phyloP scores from a whole-genome alignment of 2,113 vertebrate genomes.

The Gulo gulo region DNA sequence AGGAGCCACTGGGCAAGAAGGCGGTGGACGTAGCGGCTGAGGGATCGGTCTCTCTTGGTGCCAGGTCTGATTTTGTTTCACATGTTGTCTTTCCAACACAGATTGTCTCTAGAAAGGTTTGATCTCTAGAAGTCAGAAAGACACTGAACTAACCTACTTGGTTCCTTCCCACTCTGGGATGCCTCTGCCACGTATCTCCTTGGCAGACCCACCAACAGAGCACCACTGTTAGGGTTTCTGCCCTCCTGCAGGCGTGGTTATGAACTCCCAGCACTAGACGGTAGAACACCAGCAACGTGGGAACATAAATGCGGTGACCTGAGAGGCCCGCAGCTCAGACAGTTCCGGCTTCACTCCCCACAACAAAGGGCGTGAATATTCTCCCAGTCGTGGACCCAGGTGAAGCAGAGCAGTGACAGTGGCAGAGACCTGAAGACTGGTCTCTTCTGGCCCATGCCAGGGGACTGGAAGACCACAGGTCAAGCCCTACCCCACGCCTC shows the following conservation, averaged over 20 bases:
- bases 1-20: not conserved
- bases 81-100: not conserved
- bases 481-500: not conserved
- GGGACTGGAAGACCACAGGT: not conserved
- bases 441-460: not conserved
- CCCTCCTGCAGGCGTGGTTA: not conserved
- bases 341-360: not conserved
- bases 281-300: not conserved
- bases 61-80: not conserved
- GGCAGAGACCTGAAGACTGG: not conserved
- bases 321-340: not conserved
- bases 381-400: not conserved
- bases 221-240: not conserved
- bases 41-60: fast-evolving
- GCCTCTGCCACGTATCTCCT: not conserved
- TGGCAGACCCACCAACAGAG: not conserved
- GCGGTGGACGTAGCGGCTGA: not conserved
- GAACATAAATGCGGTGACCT: not conserved
- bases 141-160: not conserved
- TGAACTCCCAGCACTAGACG: not conserved
- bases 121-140: not conserved
- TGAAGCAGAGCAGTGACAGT: not conserved
- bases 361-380: fast-evolving
- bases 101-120: not conserved
- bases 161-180: not conserved